Base-by-base conservation (phyloP, 2,888 invertebrate species). In the Galerucella nymphaeae region DNA sequence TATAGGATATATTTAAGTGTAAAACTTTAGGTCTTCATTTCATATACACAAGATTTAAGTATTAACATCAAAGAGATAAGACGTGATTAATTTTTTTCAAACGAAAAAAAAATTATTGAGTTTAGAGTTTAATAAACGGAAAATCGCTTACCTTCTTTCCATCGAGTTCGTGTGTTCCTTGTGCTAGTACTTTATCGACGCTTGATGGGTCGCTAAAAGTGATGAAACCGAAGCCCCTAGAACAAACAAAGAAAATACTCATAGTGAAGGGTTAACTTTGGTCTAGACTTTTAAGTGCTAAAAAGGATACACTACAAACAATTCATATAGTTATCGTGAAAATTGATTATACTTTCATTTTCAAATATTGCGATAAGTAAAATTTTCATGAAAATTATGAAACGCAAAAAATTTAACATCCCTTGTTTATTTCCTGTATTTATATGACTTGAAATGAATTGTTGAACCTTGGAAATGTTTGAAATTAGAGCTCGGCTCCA, bases 221-320 rank as follows among this genome's bases (percentile, higher is more conserved):
- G 90, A 99, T 97, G 92, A 99, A 99, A 86, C 99, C 99, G 88
- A 99, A 99, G 87, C 99, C 99, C 92, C 98, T 98, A 93, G 79
- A 92, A 92, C 82, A 70, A 79, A 82, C 83, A 84, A 82, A 84
- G 81, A 85, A 83, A 80, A 70, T 41, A 14, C 63, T 70, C 55
- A 30, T 41, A 62, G 53, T 70, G 50, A 70, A 64, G 20, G 50
- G 14, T 48, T 41, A 55, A 45, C 13, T 30, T 59, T 16, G 23
- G 13, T 66, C 55, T 66, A 66, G 23, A 16, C 45, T 45, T 62
- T 42, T 62, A 62, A 41, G 11, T 18, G 16, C 16, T 41, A 16
- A 38, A 61, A 11, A 41, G 38, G 13, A 41, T 61, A 42, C 10
- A 61, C 41, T 41, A 61, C 16, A 11, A 16, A 41, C 38, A 1